phyloP scores from a whole-genome alignment of 2,797 vertebrate species.

The Pelodytes ibericus region DNA sequence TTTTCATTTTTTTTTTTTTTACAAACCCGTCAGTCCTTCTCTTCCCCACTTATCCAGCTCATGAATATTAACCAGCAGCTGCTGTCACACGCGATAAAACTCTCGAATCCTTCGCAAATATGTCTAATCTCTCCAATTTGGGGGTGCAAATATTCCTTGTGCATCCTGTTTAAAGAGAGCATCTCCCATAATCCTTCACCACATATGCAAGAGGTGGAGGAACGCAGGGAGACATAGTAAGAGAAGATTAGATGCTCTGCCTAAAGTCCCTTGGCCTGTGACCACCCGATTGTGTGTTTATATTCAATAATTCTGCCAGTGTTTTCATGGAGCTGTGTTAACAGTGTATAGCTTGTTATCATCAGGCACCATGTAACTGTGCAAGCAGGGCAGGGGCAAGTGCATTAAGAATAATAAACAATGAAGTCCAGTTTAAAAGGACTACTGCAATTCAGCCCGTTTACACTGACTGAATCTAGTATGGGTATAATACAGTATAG shows the following conservation, averaged over 20 bases:
- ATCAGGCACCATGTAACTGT: conserved; percentile 12
- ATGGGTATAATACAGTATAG: too few relatives aligned
- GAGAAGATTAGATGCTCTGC: conserved; percentile 80
- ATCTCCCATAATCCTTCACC: conserved; percentile 97
- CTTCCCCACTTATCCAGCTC: conserved; percentile 81
- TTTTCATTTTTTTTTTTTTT: too few relatives aligned
- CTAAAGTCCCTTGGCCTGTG: conserved; percentile 55
- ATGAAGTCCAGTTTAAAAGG: background rate
- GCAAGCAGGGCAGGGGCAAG: background rate
- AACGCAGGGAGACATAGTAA: conserved; percentile 82
- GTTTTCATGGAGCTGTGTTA: conserved; percentile 19
- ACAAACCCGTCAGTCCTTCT: conserved; percentile 75
- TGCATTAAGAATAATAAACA: conserved; percentile 5
- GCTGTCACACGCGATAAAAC: conserved; percentile 87
- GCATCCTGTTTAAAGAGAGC: conserved; percentile 98
- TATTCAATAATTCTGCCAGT: conserved; percentile 41
- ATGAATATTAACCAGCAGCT: conserved; percentile 99
- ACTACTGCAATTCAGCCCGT: background rate
- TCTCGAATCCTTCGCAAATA: conserved; percentile 99
- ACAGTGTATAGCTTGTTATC: conserved; percentile 21
- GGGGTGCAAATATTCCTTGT: conserved; percentile 99
- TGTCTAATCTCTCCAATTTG: conserved; percentile 99
- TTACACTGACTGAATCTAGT: too few relatives aligned
- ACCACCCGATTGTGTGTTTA: conserved; percentile 53
- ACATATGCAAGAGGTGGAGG: conserved; percentile 98